These are phyloP conservation scores for Poeciliopsis paucimaculata DNA, from an alignment of 2,797 vertebrate genomes.

Conservation along the genomic window DNA sequence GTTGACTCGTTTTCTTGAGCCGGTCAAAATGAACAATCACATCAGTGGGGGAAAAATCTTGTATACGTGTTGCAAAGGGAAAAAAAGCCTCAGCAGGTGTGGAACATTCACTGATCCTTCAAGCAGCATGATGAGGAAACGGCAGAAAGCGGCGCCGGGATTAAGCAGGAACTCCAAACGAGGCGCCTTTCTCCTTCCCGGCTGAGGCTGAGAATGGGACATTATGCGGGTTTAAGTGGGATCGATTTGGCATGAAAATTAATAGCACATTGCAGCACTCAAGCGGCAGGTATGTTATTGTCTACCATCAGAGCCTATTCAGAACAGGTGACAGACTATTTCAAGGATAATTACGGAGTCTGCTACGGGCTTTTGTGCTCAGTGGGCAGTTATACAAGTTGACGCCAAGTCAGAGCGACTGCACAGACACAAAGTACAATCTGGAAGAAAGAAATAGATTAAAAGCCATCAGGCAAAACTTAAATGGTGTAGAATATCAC, in stretches of 20 bases:
- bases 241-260: conserved; percentile 56
- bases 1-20: conserved; percentile 20
- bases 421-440: background rate
- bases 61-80: background rate
- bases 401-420: conserved; percentile 14
- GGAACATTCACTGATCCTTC: background rate
- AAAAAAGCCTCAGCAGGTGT: conserved; percentile 24
- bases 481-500: conserved; percentile 31
- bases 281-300: conserved; percentile 47
- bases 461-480: conserved; percentile 9
- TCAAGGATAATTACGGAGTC: conserved; percentile 33
- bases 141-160: background rate
- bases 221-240: conserved; percentile 48
- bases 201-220: conserved; percentile 37
- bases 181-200: conserved; percentile 14
- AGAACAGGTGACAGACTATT: conserved; percentile 43
- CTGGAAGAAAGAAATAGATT: conserved; percentile 3
- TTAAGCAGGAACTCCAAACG: conserved; percentile 11
- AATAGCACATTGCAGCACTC: conserved; percentile 43
- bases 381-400: conserved; percentile 7
- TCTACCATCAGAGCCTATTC: conserved; percentile 47
- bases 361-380: conserved; percentile 30
- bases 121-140: conserved; percentile 6
- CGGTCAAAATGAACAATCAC: conserved; percentile 30
- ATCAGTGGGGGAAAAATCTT: conserved; percentile 17